phyloP scores from a whole-genome alignment of 2,797 vertebrate species.

The Natrix natrix region DNA sequence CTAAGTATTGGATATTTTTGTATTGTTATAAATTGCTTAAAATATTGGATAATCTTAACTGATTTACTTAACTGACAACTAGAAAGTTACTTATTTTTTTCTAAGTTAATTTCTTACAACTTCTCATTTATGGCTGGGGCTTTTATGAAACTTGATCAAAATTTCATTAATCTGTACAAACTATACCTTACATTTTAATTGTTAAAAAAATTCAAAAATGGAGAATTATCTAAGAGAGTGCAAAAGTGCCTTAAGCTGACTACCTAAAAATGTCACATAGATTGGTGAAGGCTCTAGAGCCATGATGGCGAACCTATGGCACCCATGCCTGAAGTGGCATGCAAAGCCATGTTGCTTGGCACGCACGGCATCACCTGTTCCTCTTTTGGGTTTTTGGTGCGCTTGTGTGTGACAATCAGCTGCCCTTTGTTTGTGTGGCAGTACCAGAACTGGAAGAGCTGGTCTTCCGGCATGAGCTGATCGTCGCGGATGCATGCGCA shows the following conservation, averaged over 20 bases:
- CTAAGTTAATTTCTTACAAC: neutral
- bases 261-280: neutral
- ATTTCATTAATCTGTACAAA: neutral
- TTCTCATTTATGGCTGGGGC: neutral
- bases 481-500: too few species aligned
- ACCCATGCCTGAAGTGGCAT: too few species aligned
- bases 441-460: too few species aligned
- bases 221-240: neutral
- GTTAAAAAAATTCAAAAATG: neutral
- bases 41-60: neutral
- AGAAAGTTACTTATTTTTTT: neutral
- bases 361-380: too few species aligned
- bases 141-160: neutral
- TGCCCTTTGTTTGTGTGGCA: too few species aligned
- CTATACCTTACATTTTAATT: neutral
- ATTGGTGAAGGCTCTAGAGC: neutral
- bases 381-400: too few species aligned
- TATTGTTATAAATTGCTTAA: neutral
- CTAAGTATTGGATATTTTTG: neutral
- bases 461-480: too few species aligned
- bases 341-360: too few species aligned
- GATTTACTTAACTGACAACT: neutral
- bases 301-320: too few species aligned
- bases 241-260: neutral
- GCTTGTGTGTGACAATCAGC: too few species aligned